Evolutionary conservation across 2,888 invertebrate species (phyloP).

Genomic region (Drosophila greeni): DNA sequence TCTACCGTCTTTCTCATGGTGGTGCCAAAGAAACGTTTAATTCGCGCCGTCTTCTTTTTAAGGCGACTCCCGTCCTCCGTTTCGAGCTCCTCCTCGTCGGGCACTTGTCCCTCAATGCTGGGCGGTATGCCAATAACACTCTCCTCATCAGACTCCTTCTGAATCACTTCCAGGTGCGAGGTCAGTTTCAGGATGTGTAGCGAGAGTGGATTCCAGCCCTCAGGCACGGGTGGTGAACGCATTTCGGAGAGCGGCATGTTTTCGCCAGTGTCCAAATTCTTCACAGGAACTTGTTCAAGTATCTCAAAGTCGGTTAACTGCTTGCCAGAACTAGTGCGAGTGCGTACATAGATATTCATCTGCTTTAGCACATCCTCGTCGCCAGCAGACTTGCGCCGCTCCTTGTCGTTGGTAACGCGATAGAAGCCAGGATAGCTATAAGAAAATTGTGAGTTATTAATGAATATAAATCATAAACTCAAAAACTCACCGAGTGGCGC

Average conservation of each 20-base stretch:
- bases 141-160: conserved; percentile 88
- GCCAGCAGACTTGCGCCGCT: conserved; percentile 89
- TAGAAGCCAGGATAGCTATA: conserved; percentile 76
- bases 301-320: conserved; percentile 95
- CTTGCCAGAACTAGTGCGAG: conserved; percentile 91
- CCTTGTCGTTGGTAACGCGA: conserved; percentile 77
- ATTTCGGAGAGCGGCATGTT: conserved; percentile 95
- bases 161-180: conserved; percentile 88
- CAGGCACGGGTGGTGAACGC: conserved; percentile 80
- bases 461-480: no score
- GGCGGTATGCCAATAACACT: conserved; percentile 83
- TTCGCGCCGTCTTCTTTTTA: conserved; percentile 81
- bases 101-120: conserved; percentile 76
- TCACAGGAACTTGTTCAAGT: conserved; percentile 91
- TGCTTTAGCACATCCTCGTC: conserved; percentile 87
- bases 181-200: conserved; percentile 96
- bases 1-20: conserved; percentile 94
- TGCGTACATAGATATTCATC: conserved; percentile 86
- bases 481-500: conserved; percentile 77
- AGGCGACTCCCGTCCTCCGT: conserved; percentile 79
- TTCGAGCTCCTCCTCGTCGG: conserved; percentile 79
- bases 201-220: conserved; percentile 96
- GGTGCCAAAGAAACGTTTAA: conserved; percentile 90
- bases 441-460: not conserved
- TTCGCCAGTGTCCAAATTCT: conserved; percentile 91